Base-by-base conservation (phyloP, 2,113 vertebrate genomes). In the Colius striatus region DNA sequence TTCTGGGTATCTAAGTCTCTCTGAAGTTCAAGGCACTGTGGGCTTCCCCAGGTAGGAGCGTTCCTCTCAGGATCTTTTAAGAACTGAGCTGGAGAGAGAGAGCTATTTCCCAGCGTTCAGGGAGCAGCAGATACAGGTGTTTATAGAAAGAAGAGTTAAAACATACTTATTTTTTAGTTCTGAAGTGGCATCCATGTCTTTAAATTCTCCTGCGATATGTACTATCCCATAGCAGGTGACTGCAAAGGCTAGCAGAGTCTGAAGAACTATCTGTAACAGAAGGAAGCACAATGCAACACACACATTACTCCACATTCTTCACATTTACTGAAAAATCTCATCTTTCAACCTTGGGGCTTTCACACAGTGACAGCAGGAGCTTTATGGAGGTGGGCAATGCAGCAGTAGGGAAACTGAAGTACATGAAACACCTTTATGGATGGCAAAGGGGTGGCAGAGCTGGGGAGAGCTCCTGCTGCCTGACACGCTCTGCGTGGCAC, bases 161-260 rank as follows among this genome's bases (percentile, higher is more conserved):
- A 97, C 98, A 71, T 98, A 99, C 99, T 99, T 99, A 98, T 99
- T 99, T 98, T 99, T 99, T 87, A 99, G 98, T 96, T 99, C 99
- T 95, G 99, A 99, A 83, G 99, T 99, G 41, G 99, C 99, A 92
- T 99, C 99, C 99, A 99, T 99, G 95, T 99, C 99, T 98, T 98
- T 99, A 94, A 99, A 99, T 93, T 99, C 99, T 72, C 99, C 99
- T 78, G 99, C 99, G 72, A 99, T 99, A 84, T 99, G 99, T 93
- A 99, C 99, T 87, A 99, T 99, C 50, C 99, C 99, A 29, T 99
- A 99, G 97, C 99, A 99, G 88, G 99, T 99, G 87, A 99, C 97
- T 81, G 99, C 98, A 71, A 99, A 99, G 48, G 99, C 99, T 96
- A 99, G 96, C 55, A 99, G 98, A 26, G 99, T 99, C 97, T 99